These are phyloP conservation scores for Otolemur crassicaudatus DNA, from an alignment of 2,797 vertebrate genomes.

Conservation along the genomic window DNA sequence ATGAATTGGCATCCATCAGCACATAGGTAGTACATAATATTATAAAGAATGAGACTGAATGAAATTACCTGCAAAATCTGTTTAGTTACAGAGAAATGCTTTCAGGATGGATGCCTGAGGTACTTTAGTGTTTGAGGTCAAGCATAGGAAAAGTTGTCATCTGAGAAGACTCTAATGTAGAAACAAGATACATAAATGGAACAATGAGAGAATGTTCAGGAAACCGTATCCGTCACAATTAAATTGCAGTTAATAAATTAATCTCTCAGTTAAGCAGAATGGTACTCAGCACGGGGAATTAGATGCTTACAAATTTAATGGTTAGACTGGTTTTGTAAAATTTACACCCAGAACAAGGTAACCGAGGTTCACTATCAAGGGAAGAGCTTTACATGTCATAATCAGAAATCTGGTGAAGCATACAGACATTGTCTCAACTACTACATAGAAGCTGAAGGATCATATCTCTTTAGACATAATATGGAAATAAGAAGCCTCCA, in stretches of 20 bases:
- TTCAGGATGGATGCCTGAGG: neutral
- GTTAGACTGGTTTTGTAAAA: neutral
- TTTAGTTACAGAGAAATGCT: constrained; percentile 1
- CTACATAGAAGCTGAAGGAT: too few species aligned
- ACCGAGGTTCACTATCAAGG: neutral
- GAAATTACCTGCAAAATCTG: neutral
- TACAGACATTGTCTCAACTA: neutral
- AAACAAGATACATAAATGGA: constrained; percentile 11
- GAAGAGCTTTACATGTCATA: neutral
- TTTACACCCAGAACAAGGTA: neutral
- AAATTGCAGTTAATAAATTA: neutral
- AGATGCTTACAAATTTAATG: neutral
- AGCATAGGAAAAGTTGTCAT: neutral
- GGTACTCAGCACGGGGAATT: neutral
- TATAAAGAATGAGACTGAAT: neutral
- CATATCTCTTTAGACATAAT: neutral
- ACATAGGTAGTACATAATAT: neutral
- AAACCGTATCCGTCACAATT: neutral
- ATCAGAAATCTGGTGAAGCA: neutral
- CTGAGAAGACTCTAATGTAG: neutral
- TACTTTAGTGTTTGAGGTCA: neutral
- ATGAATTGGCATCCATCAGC: neutral
- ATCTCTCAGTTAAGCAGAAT: neutral
- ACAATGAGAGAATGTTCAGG: neutral
- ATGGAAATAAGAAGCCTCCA: neutral